These are phyloP conservation scores for cattle (Bos taurus) DNA, from an alignment of 2,113 vertebrate genomes.

Conservation along the genomic window DNA sequence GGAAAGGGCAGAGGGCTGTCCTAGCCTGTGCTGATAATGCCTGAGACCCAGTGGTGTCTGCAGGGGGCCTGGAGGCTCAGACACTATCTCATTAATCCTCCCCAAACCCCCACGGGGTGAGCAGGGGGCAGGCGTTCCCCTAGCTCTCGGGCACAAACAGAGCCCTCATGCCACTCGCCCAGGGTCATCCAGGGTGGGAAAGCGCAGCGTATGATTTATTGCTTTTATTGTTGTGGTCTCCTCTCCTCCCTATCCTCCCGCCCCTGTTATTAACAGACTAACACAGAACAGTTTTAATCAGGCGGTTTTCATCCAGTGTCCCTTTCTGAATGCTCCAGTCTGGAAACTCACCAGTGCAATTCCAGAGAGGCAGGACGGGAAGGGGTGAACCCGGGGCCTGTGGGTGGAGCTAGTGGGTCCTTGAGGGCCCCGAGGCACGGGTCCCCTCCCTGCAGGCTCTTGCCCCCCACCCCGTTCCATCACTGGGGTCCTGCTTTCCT, in stretches of 20 bases:
- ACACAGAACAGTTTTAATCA: constrained; percentile 53
- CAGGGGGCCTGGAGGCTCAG: constrained; percentile 22
- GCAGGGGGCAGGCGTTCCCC: constrained; percentile 54
- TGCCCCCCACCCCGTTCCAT: not conserved
- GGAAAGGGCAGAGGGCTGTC: constrained; percentile 19
- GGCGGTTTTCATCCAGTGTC: constrained; percentile 58
- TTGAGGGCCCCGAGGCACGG: not conserved
- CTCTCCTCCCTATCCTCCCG: not conserved
- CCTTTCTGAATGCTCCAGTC: constrained; percentile 56
- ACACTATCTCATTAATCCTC: constrained; percentile 52
- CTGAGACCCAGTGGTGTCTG: constrained; percentile 32
- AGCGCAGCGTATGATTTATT: constrained; percentile 38
- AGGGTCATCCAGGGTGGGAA: constrained; percentile 29
- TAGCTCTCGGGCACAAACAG: constrained; percentile 29
- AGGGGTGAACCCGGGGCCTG: constrained; percentile 36
- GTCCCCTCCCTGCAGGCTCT: not conserved
- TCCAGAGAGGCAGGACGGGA: constrained; percentile 6
- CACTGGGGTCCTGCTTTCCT: not conserved
- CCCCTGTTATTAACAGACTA: not conserved
- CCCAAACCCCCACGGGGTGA: constrained; percentile 11
- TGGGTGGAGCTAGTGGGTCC: constrained; percentile 10
- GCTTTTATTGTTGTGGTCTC: constrained; percentile 48
- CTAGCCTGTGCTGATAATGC: constrained; percentile 42
- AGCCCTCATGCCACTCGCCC: constrained; percentile 9
- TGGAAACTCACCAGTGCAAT: constrained; percentile 51